These are phyloP conservation scores for Diloba caeruleocephala DNA, from an alignment of 2,888 invertebrate species.

Conservation along the genomic window DNA sequence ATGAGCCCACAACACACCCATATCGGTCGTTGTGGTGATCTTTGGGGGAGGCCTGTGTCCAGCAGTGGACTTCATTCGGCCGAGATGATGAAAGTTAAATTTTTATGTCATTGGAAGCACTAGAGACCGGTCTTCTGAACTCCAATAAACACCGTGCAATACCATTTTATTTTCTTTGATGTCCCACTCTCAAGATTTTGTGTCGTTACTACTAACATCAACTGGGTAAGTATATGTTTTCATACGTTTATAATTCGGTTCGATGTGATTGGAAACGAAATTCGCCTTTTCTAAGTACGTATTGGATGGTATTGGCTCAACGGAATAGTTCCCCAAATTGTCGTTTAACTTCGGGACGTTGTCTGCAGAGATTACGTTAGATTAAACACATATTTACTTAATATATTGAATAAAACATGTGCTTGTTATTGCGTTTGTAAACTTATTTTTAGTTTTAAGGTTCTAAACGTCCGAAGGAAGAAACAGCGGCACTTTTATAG, in stretches of 20 bases:
- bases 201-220: neutral
- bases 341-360: neutral
- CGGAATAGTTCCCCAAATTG: constrained; percentile 1
- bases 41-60: no score
- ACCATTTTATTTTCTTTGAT: constrained; percentile 19
- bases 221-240: neutral
- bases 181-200: neutral
- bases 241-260: constrained; percentile 12
- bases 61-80: no score
- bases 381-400: no score
- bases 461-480: no score
- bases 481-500: no score
- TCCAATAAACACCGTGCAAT: constrained; percentile 32
- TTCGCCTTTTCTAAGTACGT: neutral
- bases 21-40: no score
- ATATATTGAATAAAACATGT: no score
- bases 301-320: neutral
- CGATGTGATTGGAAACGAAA: constrained; percentile 1
- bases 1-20: no score
- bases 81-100: constrained; percentile 29
- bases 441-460: no score
- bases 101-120: constrained; percentile 29
- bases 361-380: no score
- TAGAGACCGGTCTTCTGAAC: constrained; percentile 10
- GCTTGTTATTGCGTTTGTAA: no score